Conservation (phyloP, 2,113 vertebrate genomes). For the Penelope pileata region DNA sequence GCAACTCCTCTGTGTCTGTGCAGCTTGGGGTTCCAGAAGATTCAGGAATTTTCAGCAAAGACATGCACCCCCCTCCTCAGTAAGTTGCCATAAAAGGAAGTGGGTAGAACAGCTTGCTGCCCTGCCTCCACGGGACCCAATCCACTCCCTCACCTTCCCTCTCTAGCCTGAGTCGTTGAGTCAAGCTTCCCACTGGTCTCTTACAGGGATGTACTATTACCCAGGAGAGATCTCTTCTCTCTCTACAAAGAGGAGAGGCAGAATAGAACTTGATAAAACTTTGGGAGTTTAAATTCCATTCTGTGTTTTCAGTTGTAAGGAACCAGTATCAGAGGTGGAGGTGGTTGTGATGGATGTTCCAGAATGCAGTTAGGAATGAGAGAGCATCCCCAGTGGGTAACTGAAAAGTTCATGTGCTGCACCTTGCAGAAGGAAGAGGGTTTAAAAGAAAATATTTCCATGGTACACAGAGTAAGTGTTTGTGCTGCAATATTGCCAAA, state of each 20-base stretch:
- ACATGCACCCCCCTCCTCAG: no score
- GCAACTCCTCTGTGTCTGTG: no score
- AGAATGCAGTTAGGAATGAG: neutral
- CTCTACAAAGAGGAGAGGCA: neutral
- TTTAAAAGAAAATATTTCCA: neutral
- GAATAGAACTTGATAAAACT: neutral
- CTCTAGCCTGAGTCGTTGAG: no score
- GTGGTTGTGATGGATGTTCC: rapidly evolving
- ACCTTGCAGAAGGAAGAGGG: neutral
- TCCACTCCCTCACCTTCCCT: no score
- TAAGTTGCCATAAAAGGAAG: no score
- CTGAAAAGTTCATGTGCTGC: neutral
- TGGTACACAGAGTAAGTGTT: neutral
- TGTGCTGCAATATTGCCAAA: neutral
- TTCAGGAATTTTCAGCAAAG: no score
- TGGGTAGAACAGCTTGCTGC: no score
- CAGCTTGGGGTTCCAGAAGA: no score
- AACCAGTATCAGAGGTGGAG: rapidly evolving
- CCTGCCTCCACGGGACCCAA: no score
- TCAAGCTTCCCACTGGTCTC: no score
- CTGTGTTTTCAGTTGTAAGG: neutral
- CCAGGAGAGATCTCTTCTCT: neutral
- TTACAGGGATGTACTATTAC: no score
- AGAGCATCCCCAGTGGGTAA: neutral
- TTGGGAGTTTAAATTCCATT: neutral